Percentiles rank a stretch among this genome's conserved stretches.
Evolutionary conservation across 1,140 invertebrate species (phyloP).

Genomic region (Bicyclus anynana): DNA sequence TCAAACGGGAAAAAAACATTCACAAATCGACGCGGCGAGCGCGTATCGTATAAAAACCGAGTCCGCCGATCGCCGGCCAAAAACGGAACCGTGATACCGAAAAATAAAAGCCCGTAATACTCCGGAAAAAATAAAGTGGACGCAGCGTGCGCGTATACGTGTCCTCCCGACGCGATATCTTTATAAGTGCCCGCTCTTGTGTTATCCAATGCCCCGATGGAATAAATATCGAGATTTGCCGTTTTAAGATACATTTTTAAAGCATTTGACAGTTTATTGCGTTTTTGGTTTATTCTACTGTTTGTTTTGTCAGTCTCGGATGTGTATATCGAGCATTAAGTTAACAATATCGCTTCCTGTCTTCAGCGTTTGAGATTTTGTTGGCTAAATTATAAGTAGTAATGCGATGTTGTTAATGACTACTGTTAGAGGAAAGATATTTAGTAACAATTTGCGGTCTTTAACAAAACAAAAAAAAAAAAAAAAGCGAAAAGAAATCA

Average conservation of each 20-base stretch:
- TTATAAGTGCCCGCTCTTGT: conserved; percentile 49
- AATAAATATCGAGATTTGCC: conserved; percentile 9
- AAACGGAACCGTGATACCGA: conserved; percentile 76
- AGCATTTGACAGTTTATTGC: not conserved
- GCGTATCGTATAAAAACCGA: conserved; percentile 72
- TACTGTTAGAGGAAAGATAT: too few species aligned
- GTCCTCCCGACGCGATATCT: conserved; percentile 55
- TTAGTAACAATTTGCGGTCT: too few species aligned
- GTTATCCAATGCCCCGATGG: conserved; percentile 27
- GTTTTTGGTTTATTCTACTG: not conserved
- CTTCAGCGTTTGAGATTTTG: too few species aligned
- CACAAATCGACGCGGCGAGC: conserved; percentile 64
- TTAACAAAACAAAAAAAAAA: too few species aligned
- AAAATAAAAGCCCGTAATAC: conserved; percentile 75
- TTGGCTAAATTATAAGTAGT: too few species aligned
- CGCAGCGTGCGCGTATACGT: conserved; percentile 39
- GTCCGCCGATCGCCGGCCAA: conserved; percentile 71
- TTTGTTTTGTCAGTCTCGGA: not conserved
- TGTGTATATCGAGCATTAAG: too few species aligned
- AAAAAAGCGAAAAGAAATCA: too few species aligned
- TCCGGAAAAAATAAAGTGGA: conserved; percentile 69
- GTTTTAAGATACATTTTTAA: conserved; percentile 10
- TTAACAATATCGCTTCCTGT: too few species aligned
- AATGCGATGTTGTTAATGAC: too few species aligned
- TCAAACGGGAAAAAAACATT: conserved; percentile 60